Evolutionary conservation across 2,797 vertebrate species (phyloP).

Genomic region (Agapornis canus): DNA sequence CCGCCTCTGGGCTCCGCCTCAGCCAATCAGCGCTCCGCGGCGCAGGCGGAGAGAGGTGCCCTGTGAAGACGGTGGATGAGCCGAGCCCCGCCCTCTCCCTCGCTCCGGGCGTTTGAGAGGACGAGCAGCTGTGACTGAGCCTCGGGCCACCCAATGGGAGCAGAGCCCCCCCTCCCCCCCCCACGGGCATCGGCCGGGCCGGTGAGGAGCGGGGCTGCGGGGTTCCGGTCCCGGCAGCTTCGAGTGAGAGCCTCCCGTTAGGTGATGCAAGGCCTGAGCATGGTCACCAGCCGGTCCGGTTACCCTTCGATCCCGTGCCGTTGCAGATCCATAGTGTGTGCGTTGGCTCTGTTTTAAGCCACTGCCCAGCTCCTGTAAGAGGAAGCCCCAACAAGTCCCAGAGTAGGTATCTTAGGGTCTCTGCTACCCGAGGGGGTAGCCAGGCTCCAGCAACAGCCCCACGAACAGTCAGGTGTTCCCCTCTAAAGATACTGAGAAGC

Average conservation of each 20-base stretch:
- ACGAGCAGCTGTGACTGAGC: fast-evolving
- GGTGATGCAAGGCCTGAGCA: not conserved
- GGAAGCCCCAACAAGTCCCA: fast-evolving
- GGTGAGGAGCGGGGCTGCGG: too few relatives aligned
- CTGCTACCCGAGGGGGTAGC: not conserved
- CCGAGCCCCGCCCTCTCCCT: not conserved
- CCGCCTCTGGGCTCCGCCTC: fast-evolving
- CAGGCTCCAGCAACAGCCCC: not conserved
- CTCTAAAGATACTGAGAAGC: not conserved
- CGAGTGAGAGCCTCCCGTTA: fast-evolving
- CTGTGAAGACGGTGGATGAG: fast-evolving
- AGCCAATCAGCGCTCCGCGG: not conserved
- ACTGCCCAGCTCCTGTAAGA: not conserved
- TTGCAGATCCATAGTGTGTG: not conserved
- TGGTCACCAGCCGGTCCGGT: not conserved
- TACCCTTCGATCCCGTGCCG: not conserved
- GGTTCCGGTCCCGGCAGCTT: too few relatives aligned
- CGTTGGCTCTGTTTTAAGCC: not conserved
- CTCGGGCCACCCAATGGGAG: not conserved
- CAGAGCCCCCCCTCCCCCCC: too few relatives aligned
- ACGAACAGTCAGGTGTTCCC: fast-evolving
- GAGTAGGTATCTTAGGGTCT: fast-evolving
- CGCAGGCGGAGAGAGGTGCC: fast-evolving
- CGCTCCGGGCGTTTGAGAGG: fast-evolving
- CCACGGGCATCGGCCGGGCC: not conserved